Percentiles rank a stretch among this genome's conserved stretches.
These are phyloP conservation scores for Neosalanx taihuensis DNA, from an alignment of 2,797 vertebrate genomes.

Conservation along the genomic window DNA sequence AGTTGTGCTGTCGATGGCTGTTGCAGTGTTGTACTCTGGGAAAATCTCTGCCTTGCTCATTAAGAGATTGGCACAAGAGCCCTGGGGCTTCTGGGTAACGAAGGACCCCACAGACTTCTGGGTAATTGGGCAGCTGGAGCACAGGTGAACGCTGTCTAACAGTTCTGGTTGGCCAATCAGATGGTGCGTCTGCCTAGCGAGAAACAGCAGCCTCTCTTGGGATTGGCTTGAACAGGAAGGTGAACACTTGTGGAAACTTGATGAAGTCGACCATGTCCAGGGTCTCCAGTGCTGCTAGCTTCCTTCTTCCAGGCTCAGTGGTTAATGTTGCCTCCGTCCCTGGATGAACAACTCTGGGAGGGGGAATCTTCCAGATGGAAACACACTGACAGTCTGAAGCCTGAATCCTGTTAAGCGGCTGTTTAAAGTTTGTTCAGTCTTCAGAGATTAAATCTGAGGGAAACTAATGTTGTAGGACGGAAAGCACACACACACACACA, in stretches of 20 bases:
- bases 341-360: constrained; percentile 33
- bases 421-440: constrained; percentile 51
- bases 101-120: constrained; percentile 66
- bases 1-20: constrained; percentile 15
- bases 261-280: constrained; percentile 51
- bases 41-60: constrained; percentile 61
- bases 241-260: constrained; percentile 56
- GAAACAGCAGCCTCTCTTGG: constrained; percentile 50
- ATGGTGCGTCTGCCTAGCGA: constrained; percentile 55
- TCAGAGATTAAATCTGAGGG: constrained; percentile 44
- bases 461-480: constrained; percentile 47
- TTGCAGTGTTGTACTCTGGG: constrained; percentile 28
- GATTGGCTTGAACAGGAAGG: constrained; percentile 36
- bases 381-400: constrained; percentile 30
- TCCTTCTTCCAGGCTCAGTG: constrained; percentile 37
- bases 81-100: constrained; percentile 71
- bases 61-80: constrained; percentile 65
- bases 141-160: constrained; percentile 71
- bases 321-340: constrained; percentile 28
- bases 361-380: constrained; percentile 45
- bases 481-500: constrained; percentile 52
- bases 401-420: constrained; percentile 37
- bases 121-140: constrained; percentile 75
- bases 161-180: constrained; percentile 75
- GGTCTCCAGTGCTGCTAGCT: constrained; percentile 22